phyloP scores from a whole-genome alignment of 1,140 invertebrate genomes.

The Sarcophaga peregrina region DNA sequence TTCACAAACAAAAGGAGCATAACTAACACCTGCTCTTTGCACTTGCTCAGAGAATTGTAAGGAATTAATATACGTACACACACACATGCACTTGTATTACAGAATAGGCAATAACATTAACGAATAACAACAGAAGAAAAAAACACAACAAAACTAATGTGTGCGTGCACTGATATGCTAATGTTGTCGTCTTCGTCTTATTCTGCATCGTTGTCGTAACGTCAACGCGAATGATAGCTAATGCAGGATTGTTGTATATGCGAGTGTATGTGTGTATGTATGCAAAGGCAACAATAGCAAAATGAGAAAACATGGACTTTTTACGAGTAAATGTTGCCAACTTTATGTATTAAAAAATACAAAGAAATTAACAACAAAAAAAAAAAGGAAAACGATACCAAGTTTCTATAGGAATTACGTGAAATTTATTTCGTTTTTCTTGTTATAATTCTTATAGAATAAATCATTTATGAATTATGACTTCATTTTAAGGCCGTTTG shows the following conservation, averaged over 20 bases:
- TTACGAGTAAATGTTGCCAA: too few relatives aligned
- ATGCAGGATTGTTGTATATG: slow-evolving; percentile 1
- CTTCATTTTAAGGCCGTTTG: slow-evolving; percentile 53
- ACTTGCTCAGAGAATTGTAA: background rate
- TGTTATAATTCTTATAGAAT: slow-evolving; percentile 53
- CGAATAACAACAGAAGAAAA: background rate
- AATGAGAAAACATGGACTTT: background rate
- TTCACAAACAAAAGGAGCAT: background rate
- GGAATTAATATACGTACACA: too few relatives aligned
- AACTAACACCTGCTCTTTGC: background rate
- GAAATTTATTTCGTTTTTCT: too few relatives aligned
- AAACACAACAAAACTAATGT: slow-evolving; percentile 22
- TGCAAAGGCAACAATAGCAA: background rate
- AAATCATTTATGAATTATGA: slow-evolving; percentile 64
- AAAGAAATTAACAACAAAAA: background rate
- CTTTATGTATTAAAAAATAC: background rate
- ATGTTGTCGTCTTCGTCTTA: slow-evolving; percentile 49
- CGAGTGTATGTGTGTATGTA: background rate
- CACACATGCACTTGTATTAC: too few relatives aligned
- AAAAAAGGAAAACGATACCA: too few relatives aligned
- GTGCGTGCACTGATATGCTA: slow-evolving; percentile 61
- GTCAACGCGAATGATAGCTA: slow-evolving; percentile 13
- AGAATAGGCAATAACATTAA: too few relatives aligned
- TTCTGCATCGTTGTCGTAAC: slow-evolving; percentile 44
- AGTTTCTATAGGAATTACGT: too few relatives aligned